Evolutionary conservation across 2,888 invertebrate species (phyloP).

Genomic region (Zaprionus obscuricornis): DNA sequence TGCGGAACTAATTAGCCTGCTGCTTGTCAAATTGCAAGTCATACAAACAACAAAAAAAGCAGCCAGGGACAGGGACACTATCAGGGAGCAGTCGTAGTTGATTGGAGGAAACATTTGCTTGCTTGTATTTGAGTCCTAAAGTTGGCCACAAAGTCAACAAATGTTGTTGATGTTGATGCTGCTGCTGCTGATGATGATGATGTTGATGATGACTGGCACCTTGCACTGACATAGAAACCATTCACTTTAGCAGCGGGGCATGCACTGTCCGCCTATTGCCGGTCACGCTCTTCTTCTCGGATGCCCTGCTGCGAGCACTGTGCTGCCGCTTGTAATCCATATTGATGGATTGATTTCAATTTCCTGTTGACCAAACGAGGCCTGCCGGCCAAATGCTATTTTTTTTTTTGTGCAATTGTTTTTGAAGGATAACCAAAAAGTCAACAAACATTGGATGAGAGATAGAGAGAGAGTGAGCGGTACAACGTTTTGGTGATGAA

Average conservation of each 20-base stretch:
- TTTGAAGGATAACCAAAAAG: slow-evolving; percentile 61
- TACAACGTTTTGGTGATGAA: background rate
- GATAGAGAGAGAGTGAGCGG: background rate
- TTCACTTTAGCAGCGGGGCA: background rate
- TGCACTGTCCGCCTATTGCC: too few relatives aligned
- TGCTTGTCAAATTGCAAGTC: slow-evolving; percentile 77
- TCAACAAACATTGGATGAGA: slow-evolving; percentile 37
- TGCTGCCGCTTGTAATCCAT: slow-evolving; percentile 72
- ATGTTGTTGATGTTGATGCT: slow-evolving; percentile 40
- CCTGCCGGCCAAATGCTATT: slow-evolving; percentile 42
- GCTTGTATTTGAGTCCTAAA: slow-evolving; percentile 15
- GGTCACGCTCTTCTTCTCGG: too few relatives aligned
- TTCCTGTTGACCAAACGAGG: slow-evolving; percentile 74
- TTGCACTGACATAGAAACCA: slow-evolving; percentile 10
- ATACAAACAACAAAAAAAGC: slow-evolving; percentile 46
- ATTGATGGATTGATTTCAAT: slow-evolving; percentile 84
- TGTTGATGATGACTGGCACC: slow-evolving; percentile 69
- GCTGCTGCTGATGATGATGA: slow-evolving; percentile 8
- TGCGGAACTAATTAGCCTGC: slow-evolving; percentile 77
- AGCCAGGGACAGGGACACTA: background rate
- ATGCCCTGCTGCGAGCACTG: slow-evolving; percentile 36
- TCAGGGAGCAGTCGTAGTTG: too few relatives aligned
- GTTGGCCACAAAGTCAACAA: slow-evolving; percentile 46
- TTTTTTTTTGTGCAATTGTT: slow-evolving; percentile 51
- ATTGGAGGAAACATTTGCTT: too few relatives aligned